Evolutionary conservation across 2,888 invertebrate species (phyloP), one percentile per base, ranked within the genome.

Genomic region (Callimorpha dominula): DNA sequence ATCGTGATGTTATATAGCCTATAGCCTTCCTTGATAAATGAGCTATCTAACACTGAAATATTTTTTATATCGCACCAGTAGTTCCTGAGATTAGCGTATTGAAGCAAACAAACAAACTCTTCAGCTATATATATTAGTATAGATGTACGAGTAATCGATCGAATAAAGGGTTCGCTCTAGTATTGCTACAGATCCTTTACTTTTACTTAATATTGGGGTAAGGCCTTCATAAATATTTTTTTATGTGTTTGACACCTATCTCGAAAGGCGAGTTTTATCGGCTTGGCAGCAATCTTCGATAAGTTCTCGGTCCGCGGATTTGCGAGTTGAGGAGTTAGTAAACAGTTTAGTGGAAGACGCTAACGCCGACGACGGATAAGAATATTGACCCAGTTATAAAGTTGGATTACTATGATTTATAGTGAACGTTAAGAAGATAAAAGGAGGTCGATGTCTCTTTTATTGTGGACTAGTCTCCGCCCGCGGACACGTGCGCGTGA

Each of bases 211-310:
- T 46, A 46, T 46, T 46, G 15, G 57, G 20, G 49, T 20, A 50
- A 63, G 31, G 17, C 42, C 63, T 68, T 73, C 14, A 71, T 71
- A 73, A 60, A 60, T 14, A 60, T n/a, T 71, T 73, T 82, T 75
- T 70, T 70, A 75, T 62, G 40, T 74, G 50, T 73, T 69, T 62
- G 64, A 67, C 70, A 65, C 42, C 40, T 69, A 67, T 69, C 20
- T 50, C 20, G 68, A 65, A 62, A 70, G 60, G 31, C 42, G 62
- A 69, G 64, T 81, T 81, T 73, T 68, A 69, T 71, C 50, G 54
- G n/a, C 49, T 46, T 15, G 3, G 20, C 20, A 62, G 20, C 64
- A 72, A 72, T 46, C 70, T 73, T 60, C 63, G 78, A 78, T 76
- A 73, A 75, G 73, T 76, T 78, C 68, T 11, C 43, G 66, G 64